Base-by-base conservation (phyloP, 2,888 invertebrate genomes). In the Papilio gigon region DNA sequence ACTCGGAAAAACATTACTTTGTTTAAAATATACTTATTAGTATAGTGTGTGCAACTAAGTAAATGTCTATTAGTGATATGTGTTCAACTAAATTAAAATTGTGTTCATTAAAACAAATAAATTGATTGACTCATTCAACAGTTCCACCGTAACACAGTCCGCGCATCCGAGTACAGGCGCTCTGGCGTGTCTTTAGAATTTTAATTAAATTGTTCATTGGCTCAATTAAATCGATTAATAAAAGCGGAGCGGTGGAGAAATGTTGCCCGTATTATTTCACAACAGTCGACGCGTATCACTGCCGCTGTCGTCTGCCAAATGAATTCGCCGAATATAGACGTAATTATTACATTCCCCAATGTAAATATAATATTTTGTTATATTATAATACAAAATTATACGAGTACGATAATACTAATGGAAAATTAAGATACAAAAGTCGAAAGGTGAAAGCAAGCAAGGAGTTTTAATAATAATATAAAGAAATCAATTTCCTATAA, bases 201-300 rank as follows among this genome's bases (percentile, higher is more conserved):
- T 89, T 89, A 89, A 89, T 89, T 88, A 89, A 88, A 88, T 86
- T 86, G 87, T 86, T 88, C 87, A 88, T 88, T 89, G 88, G 88
- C 87, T 88, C 86, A 87, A 88, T 88, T 86, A 88, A 85, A 88
- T 87, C 85, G 88, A 87, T 88, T 85, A 87, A 86, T 84, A 84
- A 83, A 70, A 85, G 83, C 76, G 75, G 75, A 67, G 63, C 67
- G 71, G 68, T 40, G 44, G 65, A 58, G 61, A 65, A 70, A 69
- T 71, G 71, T 72, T 70, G 66, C 67, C 66, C 69, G 66, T 73
- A 69, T 73, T 72, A 72, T 71, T 73, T 71, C 66, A 53, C 61
- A 27, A 62, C 58, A 67, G 62, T 56, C 60, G 25, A 33, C 60
- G 37, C 30, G 53, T 53, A 47, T 70, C 63, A 69, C 63, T 61